A percentile compares a stretch with the other conserved stretches of the same genome.
Evolutionary conservation across 2,888 invertebrate genomes (phyloP).

Genomic region (Helleia helle): DNA sequence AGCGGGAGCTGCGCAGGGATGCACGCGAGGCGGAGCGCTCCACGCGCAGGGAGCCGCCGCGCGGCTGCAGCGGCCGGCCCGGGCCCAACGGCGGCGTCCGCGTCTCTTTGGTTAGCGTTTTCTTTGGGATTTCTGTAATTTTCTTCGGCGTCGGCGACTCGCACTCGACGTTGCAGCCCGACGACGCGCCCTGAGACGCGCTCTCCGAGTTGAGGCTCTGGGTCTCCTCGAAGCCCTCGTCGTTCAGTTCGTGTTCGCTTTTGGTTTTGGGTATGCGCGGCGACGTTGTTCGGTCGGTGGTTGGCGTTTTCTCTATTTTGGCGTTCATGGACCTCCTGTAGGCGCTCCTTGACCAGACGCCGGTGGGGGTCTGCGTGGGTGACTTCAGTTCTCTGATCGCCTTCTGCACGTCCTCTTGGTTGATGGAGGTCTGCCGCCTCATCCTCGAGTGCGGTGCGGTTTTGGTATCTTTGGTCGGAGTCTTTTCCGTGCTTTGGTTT

Average conservation of each 20-base stretch:
- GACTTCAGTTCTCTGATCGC: conserved; percentile 79
- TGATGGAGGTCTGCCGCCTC: conserved; percentile 80
- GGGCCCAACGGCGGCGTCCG: conserved; percentile 49
- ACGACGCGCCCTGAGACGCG: conserved; percentile 88
- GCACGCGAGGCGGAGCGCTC: conserved; percentile 86
- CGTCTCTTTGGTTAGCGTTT: conserved; percentile 66
- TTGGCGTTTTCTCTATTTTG: conserved; percentile 34
- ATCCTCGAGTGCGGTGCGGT: conserved; percentile 58
- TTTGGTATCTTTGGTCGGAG: conserved; percentile 60
- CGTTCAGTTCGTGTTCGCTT: conserved; percentile 83
- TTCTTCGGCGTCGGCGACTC: conserved; percentile 70
- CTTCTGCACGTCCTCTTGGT: conserved; percentile 80
- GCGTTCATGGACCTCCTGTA: conserved; percentile 49
- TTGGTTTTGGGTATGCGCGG: conserved; percentile 69
- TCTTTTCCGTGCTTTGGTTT: conserved; percentile 63
- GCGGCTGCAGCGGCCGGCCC: conserved; percentile 42
- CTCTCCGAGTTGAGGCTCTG: conserved; percentile 91
- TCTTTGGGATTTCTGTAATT: conserved; percentile 55
- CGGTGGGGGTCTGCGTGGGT: conserved; percentile 75
- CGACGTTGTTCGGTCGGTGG: conserved; percentile 48
- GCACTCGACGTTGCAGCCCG: conserved; percentile 80
- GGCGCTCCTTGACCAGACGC: conserved; percentile 71
- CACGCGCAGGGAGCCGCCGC: conserved; percentile 71
- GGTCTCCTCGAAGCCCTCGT: conserved; percentile 93
- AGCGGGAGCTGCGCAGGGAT: conserved; percentile 86